phyloP scores from a whole-genome alignment of 2,797 vertebrate genomes.

The Mormyrus proboscirostris region DNA sequence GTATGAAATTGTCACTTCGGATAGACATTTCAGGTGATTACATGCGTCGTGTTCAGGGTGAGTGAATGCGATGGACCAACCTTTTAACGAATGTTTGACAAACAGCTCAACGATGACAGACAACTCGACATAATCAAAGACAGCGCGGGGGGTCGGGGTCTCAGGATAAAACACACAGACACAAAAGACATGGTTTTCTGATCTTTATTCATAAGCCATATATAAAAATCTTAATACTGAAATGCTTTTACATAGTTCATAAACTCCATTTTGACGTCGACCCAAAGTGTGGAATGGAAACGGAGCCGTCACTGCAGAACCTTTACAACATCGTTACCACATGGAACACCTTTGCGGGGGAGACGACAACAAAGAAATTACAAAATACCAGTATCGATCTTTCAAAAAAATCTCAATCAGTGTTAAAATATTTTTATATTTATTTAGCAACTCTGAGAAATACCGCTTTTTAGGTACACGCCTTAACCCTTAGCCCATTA shows the following conservation, averaged over 20 bases:
- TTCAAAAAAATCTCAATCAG: slow-evolving; percentile 30
- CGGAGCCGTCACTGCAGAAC: slow-evolving; percentile 50
- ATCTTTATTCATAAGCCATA: slow-evolving; percentile 67
- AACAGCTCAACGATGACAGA: neutral
- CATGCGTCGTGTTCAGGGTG: neutral
- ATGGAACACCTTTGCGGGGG: neutral
- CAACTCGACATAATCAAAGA: neutral
- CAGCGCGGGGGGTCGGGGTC: neutral
- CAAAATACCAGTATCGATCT: slow-evolving; percentile 13
- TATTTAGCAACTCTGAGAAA: slow-evolving; percentile 30
- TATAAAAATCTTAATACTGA: slow-evolving; percentile 67
- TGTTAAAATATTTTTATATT: slow-evolving; percentile 35
- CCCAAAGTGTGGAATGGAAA: slow-evolving; percentile 53
- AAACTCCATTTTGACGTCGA: slow-evolving; percentile 58
- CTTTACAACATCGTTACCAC: neutral
- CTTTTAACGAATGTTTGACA: neutral
- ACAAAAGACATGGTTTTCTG: slow-evolving; percentile 37
- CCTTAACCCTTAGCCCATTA: slow-evolving; percentile 19
- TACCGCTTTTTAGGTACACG: slow-evolving; percentile 23
- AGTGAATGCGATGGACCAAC: neutral
- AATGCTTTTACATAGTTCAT: slow-evolving; percentile 67
- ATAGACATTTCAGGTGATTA: neutral
- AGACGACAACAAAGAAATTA: slow-evolving; percentile 20
- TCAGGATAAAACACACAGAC: neutral
- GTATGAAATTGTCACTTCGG: neutral